Evolutionary conservation across 2,888 invertebrate species (phyloP), one percentile per base, ranked within the genome.

Genomic region (Zele albiditarsus): DNA sequence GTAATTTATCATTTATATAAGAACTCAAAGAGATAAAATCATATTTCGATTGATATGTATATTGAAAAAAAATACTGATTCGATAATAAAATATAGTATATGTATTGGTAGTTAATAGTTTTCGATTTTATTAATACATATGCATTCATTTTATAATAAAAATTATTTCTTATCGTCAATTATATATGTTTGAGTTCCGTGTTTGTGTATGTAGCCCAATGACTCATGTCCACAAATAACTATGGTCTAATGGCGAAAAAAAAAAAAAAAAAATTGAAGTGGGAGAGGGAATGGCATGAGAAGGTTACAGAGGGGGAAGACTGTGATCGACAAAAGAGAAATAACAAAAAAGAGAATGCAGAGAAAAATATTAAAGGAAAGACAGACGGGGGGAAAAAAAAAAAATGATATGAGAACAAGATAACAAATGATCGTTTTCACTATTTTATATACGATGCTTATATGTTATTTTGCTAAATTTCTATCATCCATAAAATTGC

Each of bases 141-240:
- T 58, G 33, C 16, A 57, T 57, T 31, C 8, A 23, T 33, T 16
- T 16, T 5, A 57, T 20, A 27, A 66, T 10, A 6, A 16, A 57
- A 69, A 57, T 28, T 69, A 53, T 53, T 53, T 20, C 53, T 53
- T 20, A 53, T 53, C 53, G 53, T 53, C 20, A 53, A 20, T 53
- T 20, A 53, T 53, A 53, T 23, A 20, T 53, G 20, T 68, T 58
- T 16, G 27, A 68, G 73, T 72, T 71, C 62, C 53, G 68, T 72
- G 68, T 42, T 68, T 60, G 28, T 68, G 53, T 62, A 57, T 70
- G 62, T 46, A 57, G 68, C 57, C 57, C 74, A 62, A 78, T 83
- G 85, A 84, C 77, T 86, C 85, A 83, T 78, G 82, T 81, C 81
- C 78, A 80, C 73, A 81, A 85, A 83, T 84, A 84, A 80, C 79